phyloP scores from a whole-genome alignment of 2,113 vertebrate genomes.

The Gulo gulo region DNA sequence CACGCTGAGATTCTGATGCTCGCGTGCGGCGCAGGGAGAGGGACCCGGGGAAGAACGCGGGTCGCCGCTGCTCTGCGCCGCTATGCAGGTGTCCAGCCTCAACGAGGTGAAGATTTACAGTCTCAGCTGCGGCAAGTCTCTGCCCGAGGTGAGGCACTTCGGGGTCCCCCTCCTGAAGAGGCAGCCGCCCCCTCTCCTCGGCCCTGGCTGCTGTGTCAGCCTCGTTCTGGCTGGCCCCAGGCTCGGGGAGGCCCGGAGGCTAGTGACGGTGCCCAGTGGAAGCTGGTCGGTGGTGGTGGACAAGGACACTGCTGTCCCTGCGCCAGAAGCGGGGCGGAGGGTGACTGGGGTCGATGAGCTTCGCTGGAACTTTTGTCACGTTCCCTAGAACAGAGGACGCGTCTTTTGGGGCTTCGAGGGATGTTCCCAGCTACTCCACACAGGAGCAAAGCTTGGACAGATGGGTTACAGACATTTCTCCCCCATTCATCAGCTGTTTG shows the following conservation, averaged over 20 bases:
- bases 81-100: conserved; percentile 96
- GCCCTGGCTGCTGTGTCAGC: neutral
- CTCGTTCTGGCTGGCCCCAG: rapidly evolving
- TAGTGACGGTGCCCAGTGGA: too few relatives aligned
- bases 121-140: conserved; percentile 95
- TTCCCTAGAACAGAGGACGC: neutral
- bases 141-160: conserved; percentile 92
- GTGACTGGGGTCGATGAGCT: neutral
- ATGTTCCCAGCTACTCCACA: neutral
- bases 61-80: rapidly evolving
- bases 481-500: neutral
- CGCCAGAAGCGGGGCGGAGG: neutral
- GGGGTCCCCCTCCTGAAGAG: neutral
- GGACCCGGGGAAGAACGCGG: rapidly evolving
- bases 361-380: neutral
- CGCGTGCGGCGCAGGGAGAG: rapidly evolving
- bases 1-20: rapidly evolving
- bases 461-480: neutral
- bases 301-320: neutral
- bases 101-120: conserved; percentile 99
- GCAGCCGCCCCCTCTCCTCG: neutral
- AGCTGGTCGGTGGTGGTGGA: neutral
- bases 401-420: neutral
- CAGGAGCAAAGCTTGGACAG: neutral
- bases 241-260: neutral